phyloP scores from a whole-genome alignment of 2,113 vertebrate genomes.

The Nesoenas mayeri region DNA sequence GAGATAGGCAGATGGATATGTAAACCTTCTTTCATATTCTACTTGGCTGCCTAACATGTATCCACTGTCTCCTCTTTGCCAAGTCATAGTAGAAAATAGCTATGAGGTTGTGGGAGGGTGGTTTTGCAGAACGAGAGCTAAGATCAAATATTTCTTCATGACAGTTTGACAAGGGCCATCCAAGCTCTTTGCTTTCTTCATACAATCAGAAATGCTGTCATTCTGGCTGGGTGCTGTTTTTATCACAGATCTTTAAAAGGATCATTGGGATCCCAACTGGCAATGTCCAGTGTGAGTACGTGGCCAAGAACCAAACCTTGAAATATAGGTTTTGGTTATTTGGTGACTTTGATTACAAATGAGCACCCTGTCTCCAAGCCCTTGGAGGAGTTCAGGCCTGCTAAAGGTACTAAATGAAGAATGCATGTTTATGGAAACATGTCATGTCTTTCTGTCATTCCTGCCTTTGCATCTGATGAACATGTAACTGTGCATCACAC shows the following conservation, averaged over 20 bases:
- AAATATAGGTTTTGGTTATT: neutral
- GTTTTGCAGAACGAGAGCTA: neutral
- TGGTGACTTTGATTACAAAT: neutral
- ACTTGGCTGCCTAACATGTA: neutral
- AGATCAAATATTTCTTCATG: neutral
- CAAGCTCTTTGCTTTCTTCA: neutral
- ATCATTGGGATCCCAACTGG: neutral
- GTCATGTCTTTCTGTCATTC: neutral
- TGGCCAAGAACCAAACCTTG: neutral
- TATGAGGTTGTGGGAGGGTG: neutral
- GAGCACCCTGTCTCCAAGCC: neutral
- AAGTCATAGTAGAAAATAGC: neutral
- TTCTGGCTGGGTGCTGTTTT: neutral
- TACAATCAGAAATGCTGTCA: neutral
- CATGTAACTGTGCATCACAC: neutral
- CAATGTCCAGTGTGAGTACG: neutral
- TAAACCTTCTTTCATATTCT: neutral
- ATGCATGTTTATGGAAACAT: neutral
- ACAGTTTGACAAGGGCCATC: neutral
- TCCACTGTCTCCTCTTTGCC: neutral
- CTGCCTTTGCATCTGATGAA: neutral
- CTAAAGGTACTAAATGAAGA: neutral
- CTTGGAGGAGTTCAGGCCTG: neutral
- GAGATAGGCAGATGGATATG: neutral
- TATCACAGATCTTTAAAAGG: neutral